Base-by-base conservation (phyloP, 1,140 invertebrate genomes). In the Drosophila lowei region DNA sequence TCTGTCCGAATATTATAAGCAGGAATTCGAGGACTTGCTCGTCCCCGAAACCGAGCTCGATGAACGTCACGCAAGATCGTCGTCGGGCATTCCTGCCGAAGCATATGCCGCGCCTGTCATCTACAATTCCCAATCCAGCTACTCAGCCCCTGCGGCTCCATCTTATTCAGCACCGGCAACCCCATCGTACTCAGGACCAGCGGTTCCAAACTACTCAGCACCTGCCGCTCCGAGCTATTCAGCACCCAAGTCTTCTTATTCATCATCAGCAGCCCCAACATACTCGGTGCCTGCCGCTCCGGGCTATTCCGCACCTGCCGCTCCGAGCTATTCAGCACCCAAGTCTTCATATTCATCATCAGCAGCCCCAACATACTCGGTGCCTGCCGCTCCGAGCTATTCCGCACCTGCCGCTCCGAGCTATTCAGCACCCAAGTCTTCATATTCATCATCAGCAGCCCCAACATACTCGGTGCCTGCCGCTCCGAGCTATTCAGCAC, bases 11-110 rank as follows among this genome's bases (percentile, higher is more conserved):
- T 54, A 34, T 34, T 53, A 38, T 15, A 59, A 47, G 30, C 72
- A 77, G 57, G 47, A 65, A 18, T 38, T 72, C 6, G 67, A 77
- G 50, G 80, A 72, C 11, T 21, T 85, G 2, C 60, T 48, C 42
- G 25, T 70, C 7, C 59, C 72, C 4, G 77, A 77, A 38, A 52
- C 16, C 30, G 43, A 74, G 13, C 43, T 64, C 15, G 73, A 81
- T 4, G 54, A 74, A 11, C 81, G 81, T 0, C 64, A 30, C 43
- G 54, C 61, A 13, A 56, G 73, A 50, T 48, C 56, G 5, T 47
- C 56, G 13, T 44, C 43, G 28, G 28, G 56, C 21, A 44, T 44
- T 41, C 30, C 60, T 11, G 60, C 60, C 25, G 43, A 43, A 43
- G 43, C 50, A 3, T 63, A 63, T 47, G 42, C 60, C n/a, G 60